A percentile compares a stretch with the other conserved stretches of the same genome.
Evolutionary conservation across 2,888 invertebrate genomes (phyloP).

Genomic region (Phyllotreta cruciferae): DNA sequence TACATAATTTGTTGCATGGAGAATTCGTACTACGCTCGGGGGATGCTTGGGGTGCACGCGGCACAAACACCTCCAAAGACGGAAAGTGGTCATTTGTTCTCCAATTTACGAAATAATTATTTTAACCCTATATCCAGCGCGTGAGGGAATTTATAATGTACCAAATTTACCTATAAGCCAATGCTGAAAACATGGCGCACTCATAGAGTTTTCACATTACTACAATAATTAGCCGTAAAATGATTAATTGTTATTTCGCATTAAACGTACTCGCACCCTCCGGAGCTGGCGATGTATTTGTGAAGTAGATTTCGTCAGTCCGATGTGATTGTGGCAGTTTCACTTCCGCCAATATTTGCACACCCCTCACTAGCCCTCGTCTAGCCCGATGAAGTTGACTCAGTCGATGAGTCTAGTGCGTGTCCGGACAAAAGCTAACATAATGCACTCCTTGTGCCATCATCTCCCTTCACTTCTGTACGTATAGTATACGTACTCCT

Average conservation of each 20-base stretch:
- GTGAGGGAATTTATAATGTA: conserved; percentile 38
- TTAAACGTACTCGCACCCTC: neutral
- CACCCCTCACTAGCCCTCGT: conserved; percentile 52
- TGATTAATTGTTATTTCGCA: conserved; percentile 4
- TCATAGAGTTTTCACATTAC: too few species aligned
- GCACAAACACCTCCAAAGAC: conserved; percentile 30
- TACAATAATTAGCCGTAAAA: neutral
- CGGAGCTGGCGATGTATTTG: neutral
- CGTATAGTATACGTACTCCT: conserved; percentile 7
- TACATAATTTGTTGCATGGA: conserved; percentile 36
- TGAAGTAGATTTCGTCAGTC: conserved; percentile 20
- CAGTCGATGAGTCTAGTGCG: conserved; percentile 57
- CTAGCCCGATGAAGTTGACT: conserved; percentile 53
- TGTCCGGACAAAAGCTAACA: conserved; percentile 57
- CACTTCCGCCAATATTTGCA: conserved; percentile 56
- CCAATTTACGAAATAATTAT: conserved; percentile 30
- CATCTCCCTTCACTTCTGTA: neutral
- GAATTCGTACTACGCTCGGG: conserved; percentile 34
- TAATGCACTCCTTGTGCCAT: conserved; percentile 43
- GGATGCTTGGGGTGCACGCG: conserved; percentile 32
- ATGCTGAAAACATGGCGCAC: too few species aligned
- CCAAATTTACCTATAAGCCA: conserved; percentile 53
- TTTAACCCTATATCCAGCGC: conserved; percentile 1
- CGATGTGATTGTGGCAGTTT: conserved; percentile 52
- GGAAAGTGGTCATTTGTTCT: conserved; percentile 34